Conservation (phyloP, 1,140 invertebrate genomes). For the Hylaeus anthracinus region DNA sequence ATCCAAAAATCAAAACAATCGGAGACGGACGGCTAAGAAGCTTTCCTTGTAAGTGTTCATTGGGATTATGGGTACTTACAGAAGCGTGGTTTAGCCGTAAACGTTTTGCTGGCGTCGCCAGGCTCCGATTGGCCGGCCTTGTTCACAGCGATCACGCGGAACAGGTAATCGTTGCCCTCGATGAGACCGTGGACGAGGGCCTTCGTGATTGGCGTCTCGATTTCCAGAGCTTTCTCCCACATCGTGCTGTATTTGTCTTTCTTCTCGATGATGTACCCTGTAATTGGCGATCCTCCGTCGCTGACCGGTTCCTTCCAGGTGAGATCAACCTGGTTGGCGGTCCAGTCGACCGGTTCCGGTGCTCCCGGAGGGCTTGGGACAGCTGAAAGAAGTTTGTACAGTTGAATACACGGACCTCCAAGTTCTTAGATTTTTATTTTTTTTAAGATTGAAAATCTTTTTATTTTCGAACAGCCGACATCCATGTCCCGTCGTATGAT, state of each 20-base stretch:
- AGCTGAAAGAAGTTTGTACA: constrained; percentile 77
- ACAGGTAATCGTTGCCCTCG: constrained; percentile 99
- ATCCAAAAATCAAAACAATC: no score
- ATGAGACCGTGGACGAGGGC: constrained; percentile 92
- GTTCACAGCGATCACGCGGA: constrained; percentile 97
- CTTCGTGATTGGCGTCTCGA: constrained; percentile 86
- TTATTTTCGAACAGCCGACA: no score
- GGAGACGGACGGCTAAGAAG: no score
- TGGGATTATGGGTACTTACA: constrained; percentile 81
- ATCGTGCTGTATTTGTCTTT: constrained; percentile 97
- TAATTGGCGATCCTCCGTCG: constrained; percentile 95
- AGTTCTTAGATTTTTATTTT: not conserved
- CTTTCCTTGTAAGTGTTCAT: not conserved
- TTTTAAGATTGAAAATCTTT: no score
- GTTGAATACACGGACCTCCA: not conserved
- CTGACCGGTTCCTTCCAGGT: constrained; percentile 90
- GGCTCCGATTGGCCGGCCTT: constrained; percentile 96
- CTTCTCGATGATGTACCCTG: constrained; percentile 97
- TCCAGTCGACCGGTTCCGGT: constrained; percentile 95
- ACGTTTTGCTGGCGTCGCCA: constrained; percentile 92
- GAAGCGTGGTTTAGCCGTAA: constrained; percentile 95
- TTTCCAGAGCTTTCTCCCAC: constrained; percentile 95
- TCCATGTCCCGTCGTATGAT: no score
- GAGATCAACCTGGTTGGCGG: constrained; percentile 93
- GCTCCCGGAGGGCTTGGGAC: constrained; percentile 91